Conservation (phyloP, 2,888 invertebrate species). For the Aphrophora alni region DNA sequence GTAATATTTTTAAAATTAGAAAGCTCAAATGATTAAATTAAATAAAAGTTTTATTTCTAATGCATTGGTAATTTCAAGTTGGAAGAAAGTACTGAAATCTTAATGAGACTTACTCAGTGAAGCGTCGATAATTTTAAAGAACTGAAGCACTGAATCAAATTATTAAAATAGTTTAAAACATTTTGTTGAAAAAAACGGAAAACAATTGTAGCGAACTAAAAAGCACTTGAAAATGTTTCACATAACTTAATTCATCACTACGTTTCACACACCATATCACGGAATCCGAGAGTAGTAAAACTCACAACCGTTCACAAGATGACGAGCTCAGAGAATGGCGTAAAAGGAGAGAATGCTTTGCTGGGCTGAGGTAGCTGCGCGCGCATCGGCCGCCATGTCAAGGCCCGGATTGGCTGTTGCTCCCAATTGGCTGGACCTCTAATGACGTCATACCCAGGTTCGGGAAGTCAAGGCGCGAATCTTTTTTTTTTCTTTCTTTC, state of each 20-base stretch:
- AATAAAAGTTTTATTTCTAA: too few species aligned
- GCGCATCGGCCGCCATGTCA: constrained; percentile 24
- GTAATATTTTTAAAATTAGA: too few species aligned
- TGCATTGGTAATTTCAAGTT: too few species aligned
- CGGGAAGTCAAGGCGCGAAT: constrained; percentile 16
- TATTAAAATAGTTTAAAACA: neutral
- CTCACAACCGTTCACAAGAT: neutral
- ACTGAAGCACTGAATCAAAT: neutral
- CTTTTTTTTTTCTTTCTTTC: constrained; percentile 11
- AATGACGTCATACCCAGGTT: constrained; percentile 21
- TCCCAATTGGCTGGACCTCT: constrained; percentile 16
- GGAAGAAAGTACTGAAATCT: too few species aligned
- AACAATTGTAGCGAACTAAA: neutral
- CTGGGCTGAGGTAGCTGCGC: constrained; percentile 23
- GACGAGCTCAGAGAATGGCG: neutral
- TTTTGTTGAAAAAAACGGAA: neutral
- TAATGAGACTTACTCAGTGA: neutral
- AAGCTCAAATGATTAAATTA: too few species aligned
- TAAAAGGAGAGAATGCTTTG: neutral
- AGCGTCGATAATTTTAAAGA: neutral
- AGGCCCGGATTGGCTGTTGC: constrained; percentile 19
- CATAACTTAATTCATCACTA: neutral
- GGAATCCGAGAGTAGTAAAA: neutral
- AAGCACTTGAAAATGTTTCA: neutral
- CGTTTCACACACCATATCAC: constrained; percentile 12